Base-by-base conservation (phyloP, 2,797 vertebrate species). In the Cichlasoma orientale region DNA sequence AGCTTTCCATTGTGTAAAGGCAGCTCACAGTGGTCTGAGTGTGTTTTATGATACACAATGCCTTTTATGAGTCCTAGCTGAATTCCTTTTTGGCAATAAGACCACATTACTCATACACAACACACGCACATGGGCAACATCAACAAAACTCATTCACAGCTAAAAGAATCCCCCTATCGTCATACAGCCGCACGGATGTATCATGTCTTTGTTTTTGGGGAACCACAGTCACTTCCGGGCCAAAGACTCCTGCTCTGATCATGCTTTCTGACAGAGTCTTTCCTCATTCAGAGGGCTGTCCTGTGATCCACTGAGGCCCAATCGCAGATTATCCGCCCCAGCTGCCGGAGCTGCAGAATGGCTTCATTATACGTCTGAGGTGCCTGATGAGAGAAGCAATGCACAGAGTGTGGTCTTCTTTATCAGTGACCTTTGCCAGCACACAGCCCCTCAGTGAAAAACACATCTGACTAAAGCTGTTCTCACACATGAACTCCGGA, bases 291-390 rank as follows among this genome's bases (percentile, higher is more conserved):
- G 81, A 90, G 78, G 56, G 70, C 68, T 72, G 78, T 91, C 88
- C 89, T 85, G 82, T 91, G 93, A 88, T 84, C 76, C 72, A 5
- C 71, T 38, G 79, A 74, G 69, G 19, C 41, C 14, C 41, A 84
- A 90, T 90, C 91, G 73, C 82, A 85, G 89, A 91, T 90, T 83
- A 92, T 88, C 82, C 66, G 79, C 82, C 91, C 89, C 91, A 93
- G 86, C 92, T 94, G 88, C 91, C 85, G n/a, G 82, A 84, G 74
- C 88, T 18, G 83, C 72, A 94, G 92, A 94, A 92, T 91, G 88
- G 80, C 85, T 87, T 89, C 84, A 86, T 94, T 94, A 93, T 95
- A 63, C 57, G 79, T 78, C 59, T 27, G 72, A 83, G 84, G 88
- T 78, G 79, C 82, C 72, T 81, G 85, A 87, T 82, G 85, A 88